These are phyloP conservation scores for Molossus alvarezi DNA, from an alignment of 2,797 vertebrate species.

Conservation along the genomic window DNA sequence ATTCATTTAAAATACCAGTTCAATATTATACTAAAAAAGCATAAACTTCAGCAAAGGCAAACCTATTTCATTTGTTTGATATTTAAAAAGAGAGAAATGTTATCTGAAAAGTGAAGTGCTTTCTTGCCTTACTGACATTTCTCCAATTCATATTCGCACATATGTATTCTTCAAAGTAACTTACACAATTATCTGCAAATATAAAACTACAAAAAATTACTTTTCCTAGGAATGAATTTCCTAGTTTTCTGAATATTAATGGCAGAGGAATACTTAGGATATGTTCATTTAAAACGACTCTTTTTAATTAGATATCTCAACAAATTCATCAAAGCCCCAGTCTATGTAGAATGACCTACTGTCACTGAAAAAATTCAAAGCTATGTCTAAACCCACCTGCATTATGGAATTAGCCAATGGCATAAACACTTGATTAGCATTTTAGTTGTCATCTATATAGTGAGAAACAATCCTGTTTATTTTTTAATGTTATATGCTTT, in stretches of 20 bases:
- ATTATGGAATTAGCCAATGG: neutral
- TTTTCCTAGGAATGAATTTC: conserved; percentile 5
- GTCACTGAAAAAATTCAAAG: conserved; percentile 34
- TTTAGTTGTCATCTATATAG: neutral
- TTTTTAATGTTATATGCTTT: neutral
- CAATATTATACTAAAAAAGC: neutral
- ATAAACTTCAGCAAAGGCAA: neutral
- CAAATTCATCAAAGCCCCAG: conserved; percentile 28
- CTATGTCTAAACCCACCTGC: neutral
- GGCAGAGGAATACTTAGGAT: neutral
- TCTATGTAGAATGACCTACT: neutral
- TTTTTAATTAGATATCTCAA: conserved; percentile 13
- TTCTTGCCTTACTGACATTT: conserved; percentile 39
- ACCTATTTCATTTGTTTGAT: conserved; percentile 20
- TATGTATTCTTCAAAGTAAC: conserved; percentile 52
- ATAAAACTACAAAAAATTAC: conserved; percentile 61
- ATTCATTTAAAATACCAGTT: conserved; percentile 43
- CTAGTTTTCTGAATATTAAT: conserved; percentile 33
- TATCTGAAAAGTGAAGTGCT: conserved; percentile 57
- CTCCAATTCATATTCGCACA: conserved; percentile 27
- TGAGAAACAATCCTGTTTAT: neutral
- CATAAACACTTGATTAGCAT: neutral
- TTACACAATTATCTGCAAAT: conserved; percentile 36
- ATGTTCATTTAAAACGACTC: conserved; percentile 20
- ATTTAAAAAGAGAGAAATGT: conserved; percentile 46